Percentiles rank a stretch among this genome's conserved stretches.
These are phyloP conservation scores for Babyrousa celebensis DNA, from an alignment of 2,797 vertebrate genomes.

Conservation along the genomic window DNA sequence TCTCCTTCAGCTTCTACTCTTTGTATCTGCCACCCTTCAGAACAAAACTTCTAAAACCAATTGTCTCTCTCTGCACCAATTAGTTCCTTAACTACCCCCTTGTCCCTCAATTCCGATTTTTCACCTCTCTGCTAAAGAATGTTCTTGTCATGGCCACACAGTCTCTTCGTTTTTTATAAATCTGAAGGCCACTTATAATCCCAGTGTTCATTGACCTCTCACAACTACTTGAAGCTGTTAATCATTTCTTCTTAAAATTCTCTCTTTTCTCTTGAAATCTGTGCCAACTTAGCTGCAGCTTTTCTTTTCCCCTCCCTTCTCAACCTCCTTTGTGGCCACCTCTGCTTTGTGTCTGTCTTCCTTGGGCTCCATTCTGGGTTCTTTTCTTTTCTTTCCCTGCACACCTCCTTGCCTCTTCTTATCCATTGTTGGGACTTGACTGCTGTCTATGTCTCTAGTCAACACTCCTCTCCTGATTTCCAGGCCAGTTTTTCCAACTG, in stretches of 20 bases:
- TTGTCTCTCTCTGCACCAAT: not conserved
- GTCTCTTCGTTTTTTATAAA: constrained; percentile 25
- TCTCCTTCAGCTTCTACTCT: not conserved
- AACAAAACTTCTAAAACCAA: constrained; percentile 28
- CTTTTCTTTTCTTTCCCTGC: not conserved
- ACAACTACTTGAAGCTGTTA: not conserved
- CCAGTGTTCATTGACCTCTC: not conserved
- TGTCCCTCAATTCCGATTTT: not conserved
- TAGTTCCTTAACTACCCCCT: not conserved
- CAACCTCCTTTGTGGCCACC: not conserved
- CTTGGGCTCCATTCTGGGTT: not conserved
- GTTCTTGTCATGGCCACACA: not conserved
- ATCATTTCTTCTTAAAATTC: not conserved
- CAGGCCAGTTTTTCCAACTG: not conserved
- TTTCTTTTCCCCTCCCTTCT: not conserved
- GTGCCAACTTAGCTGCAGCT: not conserved
- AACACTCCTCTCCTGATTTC: not conserved
- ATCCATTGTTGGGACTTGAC: not conserved
- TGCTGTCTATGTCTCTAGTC: not conserved
- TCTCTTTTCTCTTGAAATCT: constrained; percentile 17
- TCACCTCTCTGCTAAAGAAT: not conserved
- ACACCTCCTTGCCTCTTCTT: not conserved
- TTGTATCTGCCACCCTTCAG: not conserved
- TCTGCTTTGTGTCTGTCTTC: not conserved
- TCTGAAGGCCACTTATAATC: constrained; percentile 3